phyloP scores from a whole-genome alignment of 2,888 invertebrate species.

The Papilio demoleus region DNA sequence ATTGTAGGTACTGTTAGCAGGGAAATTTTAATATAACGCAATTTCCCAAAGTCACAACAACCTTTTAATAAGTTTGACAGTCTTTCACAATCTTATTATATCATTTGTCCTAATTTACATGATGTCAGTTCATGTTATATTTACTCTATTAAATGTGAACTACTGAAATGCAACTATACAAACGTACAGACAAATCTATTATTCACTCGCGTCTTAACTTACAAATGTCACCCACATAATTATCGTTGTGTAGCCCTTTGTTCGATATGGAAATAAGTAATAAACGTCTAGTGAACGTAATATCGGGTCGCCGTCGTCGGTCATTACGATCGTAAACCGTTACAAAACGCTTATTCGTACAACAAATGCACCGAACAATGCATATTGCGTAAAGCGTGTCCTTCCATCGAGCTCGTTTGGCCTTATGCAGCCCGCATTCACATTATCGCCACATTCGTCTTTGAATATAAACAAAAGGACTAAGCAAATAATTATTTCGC shows the following conservation, averaged over 20 bases:
- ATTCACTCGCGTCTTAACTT: slow-evolving; percentile 39
- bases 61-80: neutral
- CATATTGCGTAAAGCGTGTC: slow-evolving; percentile 54
- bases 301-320: slow-evolving; percentile 51
- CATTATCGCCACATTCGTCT: slow-evolving; percentile 9
- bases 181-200: slow-evolving; percentile 38
- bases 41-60: no score
- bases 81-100: neutral
- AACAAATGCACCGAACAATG: slow-evolving; percentile 52
- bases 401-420: slow-evolving; percentile 51
- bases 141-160: slow-evolving; percentile 10
- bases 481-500: neutral
- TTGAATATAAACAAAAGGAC: neutral
- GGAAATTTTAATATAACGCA: no score
- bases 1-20: no score
- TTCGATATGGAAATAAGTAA: slow-evolving; percentile 52
- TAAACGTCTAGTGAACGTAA: slow-evolving; percentile 50
- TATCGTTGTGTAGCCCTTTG: slow-evolving; percentile 49
- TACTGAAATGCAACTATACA: slow-evolving; percentile 7
- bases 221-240: slow-evolving; percentile 39
- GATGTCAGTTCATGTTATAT: neutral
- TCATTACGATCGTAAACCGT: slow-evolving; percentile 55
- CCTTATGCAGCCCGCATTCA: slow-evolving; percentile 43
- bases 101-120: neutral
- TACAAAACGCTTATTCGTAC: slow-evolving; percentile 52